Evolutionary conservation across 2,888 invertebrate genomes (phyloP), one percentile per base, ranked within the genome.

Genomic region (Serrognathus titanus): DNA sequence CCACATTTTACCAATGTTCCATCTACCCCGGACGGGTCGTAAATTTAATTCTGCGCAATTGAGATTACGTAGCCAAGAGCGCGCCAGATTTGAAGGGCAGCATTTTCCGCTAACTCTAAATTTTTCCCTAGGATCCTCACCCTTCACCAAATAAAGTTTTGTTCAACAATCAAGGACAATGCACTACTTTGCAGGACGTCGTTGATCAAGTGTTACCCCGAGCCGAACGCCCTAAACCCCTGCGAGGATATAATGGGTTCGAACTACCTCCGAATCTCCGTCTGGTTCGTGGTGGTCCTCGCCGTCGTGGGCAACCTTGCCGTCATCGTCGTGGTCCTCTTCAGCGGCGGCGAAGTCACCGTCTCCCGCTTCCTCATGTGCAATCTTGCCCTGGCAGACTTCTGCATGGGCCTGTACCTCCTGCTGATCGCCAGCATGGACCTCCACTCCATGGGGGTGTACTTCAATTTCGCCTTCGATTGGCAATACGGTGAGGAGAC

Each of bases 191-290:
- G 48, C 53, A 76, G 76, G 50, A 79, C 81, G 60, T 77, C 75
- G n/a, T 70, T 79, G 62, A 81, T 88, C 3, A 80, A 82, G 68
- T 92, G 92, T 72, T 82, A 80, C 39, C 93, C 93, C 0, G 81
- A 82, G 59, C 89, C 92, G 0, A 87, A 94, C 75, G 90, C 89
- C 0, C 78, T 93, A 50, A 94, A 92, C 76, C 93, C 93, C 0
- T 94, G 94, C 75, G 93, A 93, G 72, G 93, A 94, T 73, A 91
- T 94, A 56, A 92, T 94, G 89, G 92, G 92, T 20, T 87, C 87
- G 74, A 77, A 84, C 45, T 89, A 88, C 86, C 79, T 92, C 2
- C 83, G 92, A 53, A 83, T 86, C 63, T 87, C 90, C 51, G 92
- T 94, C 2, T 96, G 95, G 94, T 81, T 92, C 65, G 94, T 94